A percentile compares a stretch with the other conserved stretches of the same genome.
phyloP scores from a whole-genome alignment of 2,113 vertebrate species.

The Calcarius ornatus region DNA sequence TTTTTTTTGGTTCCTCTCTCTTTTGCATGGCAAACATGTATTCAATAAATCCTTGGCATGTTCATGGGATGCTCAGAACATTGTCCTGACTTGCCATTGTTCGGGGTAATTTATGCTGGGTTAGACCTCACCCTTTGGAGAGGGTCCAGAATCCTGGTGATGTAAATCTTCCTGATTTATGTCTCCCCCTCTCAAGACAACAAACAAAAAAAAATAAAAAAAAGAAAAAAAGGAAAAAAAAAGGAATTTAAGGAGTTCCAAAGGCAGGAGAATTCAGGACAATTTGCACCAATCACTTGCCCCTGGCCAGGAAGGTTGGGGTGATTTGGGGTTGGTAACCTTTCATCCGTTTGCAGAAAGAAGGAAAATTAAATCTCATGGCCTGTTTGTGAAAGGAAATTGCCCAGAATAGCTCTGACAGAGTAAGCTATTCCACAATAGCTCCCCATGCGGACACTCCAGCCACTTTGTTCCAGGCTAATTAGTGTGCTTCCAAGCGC shows the following conservation, averaged over 20 bases:
- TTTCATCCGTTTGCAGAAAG: constrained; percentile 26
- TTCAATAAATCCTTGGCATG: not conserved
- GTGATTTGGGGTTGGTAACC: not conserved
- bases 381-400: constrained; percentile 56
- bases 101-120: constrained; percentile 23
- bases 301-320: not conserved
- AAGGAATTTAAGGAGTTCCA: not conserved
- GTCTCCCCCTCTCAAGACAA: not conserved
- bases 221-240: not conserved
- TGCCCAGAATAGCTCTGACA: constrained; percentile 57
- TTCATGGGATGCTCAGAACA: constrained; percentile 24
- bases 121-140: constrained; percentile 41
- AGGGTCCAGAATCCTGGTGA: not conserved
- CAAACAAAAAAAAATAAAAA: no score
- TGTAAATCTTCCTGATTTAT: constrained; percentile 21
- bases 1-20: not conserved
- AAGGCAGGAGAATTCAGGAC: not conserved
- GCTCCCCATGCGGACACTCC: constrained; percentile 24
- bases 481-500: constrained; percentile 58
- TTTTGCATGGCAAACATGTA: constrained; percentile 31
- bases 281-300: not conserved
- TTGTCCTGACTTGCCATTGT: constrained; percentile 35
- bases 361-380: constrained; percentile 56
- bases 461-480: constrained; percentile 61
- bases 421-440: constrained; percentile 60